Evolutionary conservation across 2,797 vertebrate genomes (phyloP).

Genomic region (Enteromius treurensis): DNA sequence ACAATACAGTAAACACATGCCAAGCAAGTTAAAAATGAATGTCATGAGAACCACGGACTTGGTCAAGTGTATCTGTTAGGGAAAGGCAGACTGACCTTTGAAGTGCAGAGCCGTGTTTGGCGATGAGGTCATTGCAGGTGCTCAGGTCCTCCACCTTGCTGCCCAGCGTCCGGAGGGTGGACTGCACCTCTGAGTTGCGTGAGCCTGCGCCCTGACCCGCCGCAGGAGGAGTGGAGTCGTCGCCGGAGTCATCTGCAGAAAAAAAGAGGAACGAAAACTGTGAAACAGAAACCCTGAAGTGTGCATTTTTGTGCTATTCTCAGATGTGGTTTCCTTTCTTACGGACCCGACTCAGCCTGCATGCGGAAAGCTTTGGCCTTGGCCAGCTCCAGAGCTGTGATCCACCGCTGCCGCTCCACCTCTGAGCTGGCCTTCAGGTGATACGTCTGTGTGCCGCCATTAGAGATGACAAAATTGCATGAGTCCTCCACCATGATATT

Average conservation of each 20-base stretch:
- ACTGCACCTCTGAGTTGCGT: slow-evolving; percentile 91
- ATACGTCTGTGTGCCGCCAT: slow-evolving; percentile 94
- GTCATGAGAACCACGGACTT: neutral
- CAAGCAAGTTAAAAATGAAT: neutral
- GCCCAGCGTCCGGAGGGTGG: slow-evolving; percentile 86
- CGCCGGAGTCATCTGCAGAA: slow-evolving; percentile 89
- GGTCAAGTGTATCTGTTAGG: neutral
- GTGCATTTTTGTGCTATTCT: neutral
- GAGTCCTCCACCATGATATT: slow-evolving; percentile 95
- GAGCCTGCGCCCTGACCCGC: slow-evolving; percentile 74
- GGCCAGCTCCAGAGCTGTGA: slow-evolving; percentile 92
- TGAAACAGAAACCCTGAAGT: neutral
- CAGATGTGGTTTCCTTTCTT: neutral
- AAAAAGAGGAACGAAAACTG: neutral
- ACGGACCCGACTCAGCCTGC: slow-evolving; percentile 91
- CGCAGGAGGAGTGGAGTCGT: slow-evolving; percentile 81
- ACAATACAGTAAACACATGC: neutral
- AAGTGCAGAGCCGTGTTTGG: slow-evolving; percentile 94
- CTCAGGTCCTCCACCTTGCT: slow-evolving; percentile 95
- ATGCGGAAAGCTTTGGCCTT: slow-evolving; percentile 93
- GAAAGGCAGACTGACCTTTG: slow-evolving; percentile 78
- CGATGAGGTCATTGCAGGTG: slow-evolving; percentile 96
- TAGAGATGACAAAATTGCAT: slow-evolving; percentile 96
- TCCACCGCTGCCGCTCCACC: slow-evolving; percentile 95
- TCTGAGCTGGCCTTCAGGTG: slow-evolving; percentile 95